Conservation (phyloP, 2,797 vertebrate genomes). For the Melanotaenia nigrans region DNA sequence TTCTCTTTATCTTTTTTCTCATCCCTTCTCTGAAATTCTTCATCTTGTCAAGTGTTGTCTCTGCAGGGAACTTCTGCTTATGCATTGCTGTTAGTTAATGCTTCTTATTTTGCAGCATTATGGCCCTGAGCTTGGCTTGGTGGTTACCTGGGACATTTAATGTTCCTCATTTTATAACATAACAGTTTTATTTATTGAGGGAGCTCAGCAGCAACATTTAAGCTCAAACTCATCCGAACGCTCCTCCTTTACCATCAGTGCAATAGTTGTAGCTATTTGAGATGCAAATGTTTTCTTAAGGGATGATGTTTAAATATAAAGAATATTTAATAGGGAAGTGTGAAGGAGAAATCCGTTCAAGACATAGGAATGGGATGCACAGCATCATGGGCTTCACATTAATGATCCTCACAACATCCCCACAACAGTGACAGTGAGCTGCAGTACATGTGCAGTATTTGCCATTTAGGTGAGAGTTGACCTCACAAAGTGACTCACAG, state of each 20-base stretch:
- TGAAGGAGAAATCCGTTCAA: background rate
- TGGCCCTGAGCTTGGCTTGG: background rate
- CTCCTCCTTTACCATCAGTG: background rate
- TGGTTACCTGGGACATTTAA: background rate
- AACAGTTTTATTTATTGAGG: background rate
- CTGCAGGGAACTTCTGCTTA: background rate
- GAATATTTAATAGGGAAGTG: background rate
- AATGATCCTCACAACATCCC: background rate
- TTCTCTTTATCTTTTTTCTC: slow-evolving; percentile 24
- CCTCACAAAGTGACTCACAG: background rate
- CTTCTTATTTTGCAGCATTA: background rate
- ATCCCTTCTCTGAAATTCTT: background rate
- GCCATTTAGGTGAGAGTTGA: background rate
- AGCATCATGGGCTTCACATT: too few relatives aligned
- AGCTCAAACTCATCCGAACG: background rate
- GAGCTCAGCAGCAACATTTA: background rate
- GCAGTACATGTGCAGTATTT: background rate
- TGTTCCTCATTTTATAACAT: background rate
- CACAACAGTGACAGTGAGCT: background rate
- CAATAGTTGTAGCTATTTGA: background rate
- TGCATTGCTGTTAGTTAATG: slow-evolving; percentile 3
- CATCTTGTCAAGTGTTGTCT: background rate
- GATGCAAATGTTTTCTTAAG: background rate
- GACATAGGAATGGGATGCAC: background rate
- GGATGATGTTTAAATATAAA: background rate